Evolutionary conservation across 35 echinoderm and acorn worm species (phyloP).

Genomic region (Stichopus chloronotus): DNA sequence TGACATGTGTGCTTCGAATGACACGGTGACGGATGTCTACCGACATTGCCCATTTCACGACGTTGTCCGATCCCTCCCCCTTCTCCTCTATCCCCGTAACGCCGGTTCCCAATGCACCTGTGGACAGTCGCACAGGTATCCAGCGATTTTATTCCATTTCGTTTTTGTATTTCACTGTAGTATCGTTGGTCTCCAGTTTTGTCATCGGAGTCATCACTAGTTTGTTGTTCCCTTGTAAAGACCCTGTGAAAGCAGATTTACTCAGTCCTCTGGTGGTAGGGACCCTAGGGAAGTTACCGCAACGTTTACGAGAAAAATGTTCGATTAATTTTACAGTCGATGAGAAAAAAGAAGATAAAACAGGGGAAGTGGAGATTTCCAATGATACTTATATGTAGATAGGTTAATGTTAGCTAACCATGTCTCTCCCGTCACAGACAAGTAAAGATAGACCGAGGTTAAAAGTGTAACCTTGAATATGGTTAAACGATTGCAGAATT

Average conservation of each 20-base stretch:
- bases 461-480: too few species aligned
- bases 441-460: too few species aligned
- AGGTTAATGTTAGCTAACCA: too few species aligned
- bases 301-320: too few species aligned
- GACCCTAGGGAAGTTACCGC: too few species aligned
- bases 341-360: too few species aligned
- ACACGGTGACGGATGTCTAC: not conserved
- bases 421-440: too few species aligned
- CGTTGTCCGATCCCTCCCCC: not conserved
- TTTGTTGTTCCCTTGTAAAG: not conserved
- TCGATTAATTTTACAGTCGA: too few species aligned
- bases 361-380: too few species aligned
- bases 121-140: not conserved
- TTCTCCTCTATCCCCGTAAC: too few species aligned
- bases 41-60: not conserved
- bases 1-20: not conserved
- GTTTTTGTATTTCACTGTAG: not conserved
- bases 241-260: not conserved
- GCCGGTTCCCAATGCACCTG: not conserved
- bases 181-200: not conserved
- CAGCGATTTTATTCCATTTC: slow-evolving; percentile 7
- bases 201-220: not conserved
- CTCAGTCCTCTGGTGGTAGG: not conserved
- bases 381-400: too few species aligned
- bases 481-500: too few species aligned